A percentile compares a stretch with the other conserved stretches of the same genome.
Evolutionary conservation across 2,797 vertebrate species (phyloP).

Genomic region (Sebastes itinus): DNA sequence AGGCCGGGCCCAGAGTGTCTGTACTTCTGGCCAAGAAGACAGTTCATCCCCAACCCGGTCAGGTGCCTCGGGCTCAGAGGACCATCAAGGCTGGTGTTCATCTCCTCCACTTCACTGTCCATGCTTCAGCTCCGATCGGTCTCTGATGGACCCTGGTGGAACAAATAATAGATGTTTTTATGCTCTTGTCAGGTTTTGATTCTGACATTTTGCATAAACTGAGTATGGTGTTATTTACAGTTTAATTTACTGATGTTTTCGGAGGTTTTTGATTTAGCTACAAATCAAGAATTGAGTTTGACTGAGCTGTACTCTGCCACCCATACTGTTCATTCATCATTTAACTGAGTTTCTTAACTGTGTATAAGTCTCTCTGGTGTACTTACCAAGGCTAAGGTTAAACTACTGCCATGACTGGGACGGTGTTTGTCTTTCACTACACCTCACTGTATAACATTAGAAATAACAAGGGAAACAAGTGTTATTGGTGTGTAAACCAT

Average conservation of each 20-base stretch:
- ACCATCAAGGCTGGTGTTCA: constrained; percentile 27
- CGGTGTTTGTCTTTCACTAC: not conserved
- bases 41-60: constrained; percentile 82
- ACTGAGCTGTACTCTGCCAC: no score
- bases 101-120: constrained; percentile 49
- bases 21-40: constrained; percentile 83
- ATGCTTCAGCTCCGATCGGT: constrained; percentile 31
- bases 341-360: not conserved
- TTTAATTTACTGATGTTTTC: no score
- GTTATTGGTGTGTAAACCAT: not conserved
- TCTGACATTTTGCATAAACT: not conserved
- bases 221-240: not conserved
- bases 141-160: constrained; percentile 10
- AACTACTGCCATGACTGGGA: not conserved
- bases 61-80: constrained; percentile 50
- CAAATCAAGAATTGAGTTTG: not conserved
- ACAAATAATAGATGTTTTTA: not conserved
- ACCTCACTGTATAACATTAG: fast-evolving
- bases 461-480: no score
- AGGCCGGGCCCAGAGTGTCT: constrained; percentile 86
- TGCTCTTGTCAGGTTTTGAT: fast-evolving
- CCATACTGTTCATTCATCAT: not conserved
- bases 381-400: not conserved
- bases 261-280: not conserved
- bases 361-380: not conserved